Conservation (phyloP, 2,113 vertebrate genomes). For the Andinoacara biseriatus region DNA sequence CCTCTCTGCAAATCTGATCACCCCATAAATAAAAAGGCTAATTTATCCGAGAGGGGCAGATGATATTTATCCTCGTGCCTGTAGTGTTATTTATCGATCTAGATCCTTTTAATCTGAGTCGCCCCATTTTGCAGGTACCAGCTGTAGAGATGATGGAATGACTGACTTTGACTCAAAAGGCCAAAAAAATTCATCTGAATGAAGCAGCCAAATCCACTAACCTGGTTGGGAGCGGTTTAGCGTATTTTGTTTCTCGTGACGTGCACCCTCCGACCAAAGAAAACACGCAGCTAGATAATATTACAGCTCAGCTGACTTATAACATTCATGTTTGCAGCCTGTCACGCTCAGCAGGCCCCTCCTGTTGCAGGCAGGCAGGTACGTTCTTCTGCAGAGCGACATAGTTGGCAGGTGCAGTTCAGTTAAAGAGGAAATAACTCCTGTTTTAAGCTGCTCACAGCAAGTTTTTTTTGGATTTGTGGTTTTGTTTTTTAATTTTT, state of each 20-base stretch:
- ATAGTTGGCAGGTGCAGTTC: slow-evolving; percentile 1
- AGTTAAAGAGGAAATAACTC: not conserved
- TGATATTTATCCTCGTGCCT: not conserved
- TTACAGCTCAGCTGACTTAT: not conserved
- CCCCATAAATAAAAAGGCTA: not conserved
- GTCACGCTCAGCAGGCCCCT: not conserved
- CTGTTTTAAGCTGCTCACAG: not conserved
- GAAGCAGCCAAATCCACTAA: not conserved
- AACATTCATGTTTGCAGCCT: not conserved
- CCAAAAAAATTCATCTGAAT: not conserved
- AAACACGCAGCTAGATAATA: not conserved
- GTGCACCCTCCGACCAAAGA: not conserved
- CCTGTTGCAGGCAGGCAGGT: not conserved
- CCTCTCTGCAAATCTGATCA: not conserved
- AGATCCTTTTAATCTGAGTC: too few relatives aligned
- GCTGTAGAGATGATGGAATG: not conserved
- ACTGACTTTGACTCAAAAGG: too few relatives aligned
- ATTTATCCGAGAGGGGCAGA: not conserved
- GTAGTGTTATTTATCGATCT: not conserved
- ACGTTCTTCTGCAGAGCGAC: not conserved
- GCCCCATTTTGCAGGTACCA: too few relatives aligned
- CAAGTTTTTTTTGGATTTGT: not conserved
- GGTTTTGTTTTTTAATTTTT: not conserved
- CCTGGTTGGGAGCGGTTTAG: not conserved
- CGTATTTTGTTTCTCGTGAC: not conserved